These are phyloP conservation scores for Diadumene lineata DNA, from an alignment of 92 coral and sea anemone genomes.

Conservation along the genomic window DNA sequence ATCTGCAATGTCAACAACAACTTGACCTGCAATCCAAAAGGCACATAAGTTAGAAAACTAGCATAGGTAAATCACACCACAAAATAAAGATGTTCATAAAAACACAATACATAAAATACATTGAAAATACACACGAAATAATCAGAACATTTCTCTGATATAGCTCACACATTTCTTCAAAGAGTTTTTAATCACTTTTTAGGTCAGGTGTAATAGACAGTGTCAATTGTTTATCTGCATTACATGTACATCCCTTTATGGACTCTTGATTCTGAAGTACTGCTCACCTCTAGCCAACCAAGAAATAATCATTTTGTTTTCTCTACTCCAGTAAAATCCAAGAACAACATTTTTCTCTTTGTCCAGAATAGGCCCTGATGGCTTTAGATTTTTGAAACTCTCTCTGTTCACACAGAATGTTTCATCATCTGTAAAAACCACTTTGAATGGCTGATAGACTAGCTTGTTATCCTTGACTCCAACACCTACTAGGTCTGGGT, in stretches of 20 bases:
- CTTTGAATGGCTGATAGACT: constrained; percentile 37
- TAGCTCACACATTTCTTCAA: no score
- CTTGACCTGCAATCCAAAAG: constrained; percentile 31
- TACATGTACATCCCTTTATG: background rate
- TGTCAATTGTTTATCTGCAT: no score
- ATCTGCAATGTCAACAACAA: constrained; percentile 48
- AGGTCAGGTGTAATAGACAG: no score
- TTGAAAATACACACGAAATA: no score
- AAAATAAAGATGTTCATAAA: no score
- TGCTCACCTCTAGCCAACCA: constrained; percentile 40
- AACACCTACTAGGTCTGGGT: constrained; percentile 27
- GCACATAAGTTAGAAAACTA: no score
- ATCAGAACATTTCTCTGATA: no score
- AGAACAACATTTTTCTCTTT: constrained; percentile 36
- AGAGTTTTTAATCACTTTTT: no score
- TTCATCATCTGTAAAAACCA: constrained; percentile 36
- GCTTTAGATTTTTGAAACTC: constrained; percentile 33
- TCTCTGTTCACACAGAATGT: constrained; percentile 34
- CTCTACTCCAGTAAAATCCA: constrained; percentile 47
- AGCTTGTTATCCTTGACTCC: constrained; percentile 32
- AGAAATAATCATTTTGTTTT: constrained; percentile 39
- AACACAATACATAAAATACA: no score
- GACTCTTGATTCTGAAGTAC: no score
- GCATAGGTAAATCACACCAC: background rate
- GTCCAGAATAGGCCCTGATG: constrained; percentile 42